Evolutionary conservation across 2,888 invertebrate species (phyloP).

Genomic region (Drosophila mercatorum): DNA sequence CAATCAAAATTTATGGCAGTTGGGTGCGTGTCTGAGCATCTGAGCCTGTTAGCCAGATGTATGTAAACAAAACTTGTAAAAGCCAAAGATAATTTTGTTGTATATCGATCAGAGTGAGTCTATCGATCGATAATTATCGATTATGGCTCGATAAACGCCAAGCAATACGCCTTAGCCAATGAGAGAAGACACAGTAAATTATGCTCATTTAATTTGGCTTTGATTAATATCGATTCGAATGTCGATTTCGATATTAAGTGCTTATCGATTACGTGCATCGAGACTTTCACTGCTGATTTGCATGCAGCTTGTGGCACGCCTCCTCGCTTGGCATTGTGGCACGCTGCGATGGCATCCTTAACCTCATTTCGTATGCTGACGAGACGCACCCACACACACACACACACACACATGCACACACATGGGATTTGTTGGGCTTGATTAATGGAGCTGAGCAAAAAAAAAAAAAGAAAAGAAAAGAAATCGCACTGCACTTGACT

Average conservation of each 20-base stretch:
- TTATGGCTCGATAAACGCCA: not conserved
- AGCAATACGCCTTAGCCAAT: not conserved
- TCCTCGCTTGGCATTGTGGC: not conserved
- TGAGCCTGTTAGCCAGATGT: not conserved
- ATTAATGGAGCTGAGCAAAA: slow-evolving; percentile 8
- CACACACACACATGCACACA: not conserved
- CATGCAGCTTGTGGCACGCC: slow-evolving; percentile 24
- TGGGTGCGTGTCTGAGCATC: not conserved
- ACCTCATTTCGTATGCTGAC: slow-evolving; percentile 32
- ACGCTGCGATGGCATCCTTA: slow-evolving; percentile 29
- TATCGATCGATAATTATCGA: not conserved
- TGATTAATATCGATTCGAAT: slow-evolving; percentile 7
- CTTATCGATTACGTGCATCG: slow-evolving; percentile 33
- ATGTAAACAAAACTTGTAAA: not conserved
- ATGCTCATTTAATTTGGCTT: not conserved
- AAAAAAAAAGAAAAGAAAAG: not conserved
- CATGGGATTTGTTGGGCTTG: slow-evolving; percentile 7
- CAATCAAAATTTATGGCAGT: slow-evolving; percentile 1
- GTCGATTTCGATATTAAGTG: slow-evolving; percentile 34
- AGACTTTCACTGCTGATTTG: slow-evolving; percentile 20
- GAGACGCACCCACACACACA: not conserved
- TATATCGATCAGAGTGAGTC: not conserved
- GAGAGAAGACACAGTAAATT: not conserved
- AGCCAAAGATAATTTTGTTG: not conserved
- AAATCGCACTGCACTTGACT: slow-evolving; percentile 5